These are phyloP conservation scores for Hermaeophaga mercurialis DNA, from an alignment of 2,888 invertebrate genomes.

Conservation along the genomic window DNA sequence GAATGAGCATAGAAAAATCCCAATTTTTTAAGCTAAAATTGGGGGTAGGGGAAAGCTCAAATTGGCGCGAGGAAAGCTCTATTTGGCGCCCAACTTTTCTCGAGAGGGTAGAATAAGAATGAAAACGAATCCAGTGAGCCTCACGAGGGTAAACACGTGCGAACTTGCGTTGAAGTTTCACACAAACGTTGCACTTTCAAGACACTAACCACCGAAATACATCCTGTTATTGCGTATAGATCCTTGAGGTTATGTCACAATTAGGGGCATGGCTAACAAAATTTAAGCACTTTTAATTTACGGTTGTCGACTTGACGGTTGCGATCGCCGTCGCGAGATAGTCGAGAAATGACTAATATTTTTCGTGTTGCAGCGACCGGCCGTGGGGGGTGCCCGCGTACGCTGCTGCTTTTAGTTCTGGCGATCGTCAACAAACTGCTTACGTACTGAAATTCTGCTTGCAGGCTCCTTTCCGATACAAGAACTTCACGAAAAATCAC, in stretches of 20 bases:
- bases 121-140: not conserved
- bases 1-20: too few species aligned
- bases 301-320: constrained; percentile 28
- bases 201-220: constrained; percentile 2
- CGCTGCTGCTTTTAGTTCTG: constrained; percentile 13
- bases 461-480: too few species aligned
- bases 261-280: constrained; percentile 8
- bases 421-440: constrained; percentile 18
- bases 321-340: constrained; percentile 27
- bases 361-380: constrained; percentile 26
- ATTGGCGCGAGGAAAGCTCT: too few species aligned
- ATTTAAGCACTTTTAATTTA: constrained; percentile 22
- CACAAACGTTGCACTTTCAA: constrained; percentile 4
- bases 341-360: constrained; percentile 39
- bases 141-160: not conserved
- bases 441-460: too few species aligned
- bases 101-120: not conserved
- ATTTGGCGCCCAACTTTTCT: not conserved
- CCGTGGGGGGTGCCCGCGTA: constrained; percentile 30
- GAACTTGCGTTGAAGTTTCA: not conserved
- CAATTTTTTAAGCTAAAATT: too few species aligned
- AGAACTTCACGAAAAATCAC: too few species aligned
- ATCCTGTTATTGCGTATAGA: constrained; percentile 10
- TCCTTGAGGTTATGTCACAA: constrained; percentile 10
- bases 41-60: too few species aligned